A percentile compares a stretch with the other conserved stretches of the same genome.
Conservation (phyloP, 2,888 invertebrate species). For the Ornithoptera priamus region DNA sequence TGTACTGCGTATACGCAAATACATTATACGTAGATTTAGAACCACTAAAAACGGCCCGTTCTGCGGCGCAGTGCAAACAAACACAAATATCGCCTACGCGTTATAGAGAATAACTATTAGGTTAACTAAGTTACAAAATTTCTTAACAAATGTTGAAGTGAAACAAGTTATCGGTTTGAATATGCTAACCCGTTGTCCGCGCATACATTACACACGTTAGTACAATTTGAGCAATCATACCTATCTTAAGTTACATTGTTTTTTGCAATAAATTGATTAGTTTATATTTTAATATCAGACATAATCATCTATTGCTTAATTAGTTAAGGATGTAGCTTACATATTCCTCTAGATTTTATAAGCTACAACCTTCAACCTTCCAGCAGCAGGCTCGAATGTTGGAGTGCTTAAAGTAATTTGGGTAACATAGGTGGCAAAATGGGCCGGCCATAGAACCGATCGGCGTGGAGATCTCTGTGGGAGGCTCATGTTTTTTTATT, state of each 20-base stretch:
- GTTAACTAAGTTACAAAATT: conserved; percentile 9
- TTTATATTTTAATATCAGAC: neutral
- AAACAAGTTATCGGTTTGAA: conserved; percentile 8
- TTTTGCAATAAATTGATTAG: neutral
- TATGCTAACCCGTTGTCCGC: neutral
- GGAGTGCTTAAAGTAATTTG: too few relatives aligned
- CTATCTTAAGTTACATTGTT: neutral
- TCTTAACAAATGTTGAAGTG: conserved; percentile 7
- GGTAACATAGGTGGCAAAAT: too few relatives aligned
- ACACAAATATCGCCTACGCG: conserved; percentile 31
- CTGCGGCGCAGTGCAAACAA: conserved; percentile 3
- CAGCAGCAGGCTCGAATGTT: too few relatives aligned
- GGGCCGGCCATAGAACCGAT: too few relatives aligned
- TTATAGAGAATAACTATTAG: conserved; percentile 3
- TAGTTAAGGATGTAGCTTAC: neutral
- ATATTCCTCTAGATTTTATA: neutral
- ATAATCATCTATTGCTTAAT: neutral
- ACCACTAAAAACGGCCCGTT: conserved; percentile 12
- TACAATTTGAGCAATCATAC: neutral
- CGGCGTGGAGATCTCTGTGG: too few relatives aligned
- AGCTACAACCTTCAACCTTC: too few relatives aligned
- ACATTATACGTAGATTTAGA: conserved; percentile 35
- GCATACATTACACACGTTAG: conserved; percentile 9
- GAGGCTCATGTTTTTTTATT: too few relatives aligned
- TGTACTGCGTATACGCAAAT: conserved; percentile 40